A percentile compares a stretch with the other conserved stretches of the same genome.
phyloP scores from a whole-genome alignment of 2,113 vertebrate species.

The Mixornis gularis region DNA sequence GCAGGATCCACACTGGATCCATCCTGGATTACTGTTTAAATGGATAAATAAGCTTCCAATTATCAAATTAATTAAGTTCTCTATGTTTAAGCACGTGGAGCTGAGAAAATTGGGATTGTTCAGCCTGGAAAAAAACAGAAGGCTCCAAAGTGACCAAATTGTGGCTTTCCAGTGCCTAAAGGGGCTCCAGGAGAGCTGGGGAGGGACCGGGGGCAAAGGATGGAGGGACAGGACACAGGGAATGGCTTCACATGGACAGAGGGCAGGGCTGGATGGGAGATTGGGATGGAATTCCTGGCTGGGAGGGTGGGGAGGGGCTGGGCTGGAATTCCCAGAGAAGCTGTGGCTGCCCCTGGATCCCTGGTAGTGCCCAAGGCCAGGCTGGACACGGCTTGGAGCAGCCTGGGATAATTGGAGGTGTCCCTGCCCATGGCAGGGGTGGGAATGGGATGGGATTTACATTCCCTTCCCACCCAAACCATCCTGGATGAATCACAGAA shows the following conservation, averaged over 20 bases:
- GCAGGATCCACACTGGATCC: background rate
- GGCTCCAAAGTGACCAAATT: background rate
- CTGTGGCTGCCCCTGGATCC: background rate
- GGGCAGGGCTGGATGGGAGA: accelerated
- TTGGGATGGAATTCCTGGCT: background rate
- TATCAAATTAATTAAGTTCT: background rate
- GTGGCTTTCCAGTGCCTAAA: accelerated
- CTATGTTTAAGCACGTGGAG: accelerated
- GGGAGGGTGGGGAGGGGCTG: background rate
- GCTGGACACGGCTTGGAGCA: background rate
- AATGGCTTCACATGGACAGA: background rate
- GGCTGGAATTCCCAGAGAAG: background rate
- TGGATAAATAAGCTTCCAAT: background rate
- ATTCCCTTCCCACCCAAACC: background rate
- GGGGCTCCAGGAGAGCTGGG: background rate
- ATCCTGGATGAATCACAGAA: background rate
- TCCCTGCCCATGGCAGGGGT: background rate
- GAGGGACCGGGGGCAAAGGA: background rate
- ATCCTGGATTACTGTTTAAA: background rate
- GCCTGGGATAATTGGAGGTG: background rate
- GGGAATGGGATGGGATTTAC: background rate
- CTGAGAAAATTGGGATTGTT: background rate
- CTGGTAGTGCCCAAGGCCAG: background rate
- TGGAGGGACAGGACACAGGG: background rate
- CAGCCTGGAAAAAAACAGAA: background rate